phyloP scores from a whole-genome alignment of 2,797 vertebrate species.

The Sebastes baramenuke region DNA sequence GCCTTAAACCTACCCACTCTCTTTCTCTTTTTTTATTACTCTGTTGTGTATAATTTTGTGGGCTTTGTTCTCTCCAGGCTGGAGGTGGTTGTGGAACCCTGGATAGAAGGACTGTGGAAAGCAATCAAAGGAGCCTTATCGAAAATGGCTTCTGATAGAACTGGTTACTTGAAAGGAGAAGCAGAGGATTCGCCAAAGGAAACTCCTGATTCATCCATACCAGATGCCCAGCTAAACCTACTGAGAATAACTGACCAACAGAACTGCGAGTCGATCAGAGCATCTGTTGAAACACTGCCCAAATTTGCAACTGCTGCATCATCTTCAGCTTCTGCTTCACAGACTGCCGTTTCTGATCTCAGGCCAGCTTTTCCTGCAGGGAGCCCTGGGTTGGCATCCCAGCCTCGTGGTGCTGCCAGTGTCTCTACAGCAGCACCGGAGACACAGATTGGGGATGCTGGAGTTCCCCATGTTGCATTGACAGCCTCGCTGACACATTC shows the following conservation, averaged over 20 bases:
- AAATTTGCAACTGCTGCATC: constrained; percentile 42
- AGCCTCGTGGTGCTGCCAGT: background rate
- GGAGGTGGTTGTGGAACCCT: constrained; percentile 94
- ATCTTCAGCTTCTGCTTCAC: constrained; percentile 22
- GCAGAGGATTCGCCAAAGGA: constrained; percentile 7
- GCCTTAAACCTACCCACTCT: background rate
- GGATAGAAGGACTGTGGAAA: constrained; percentile 94
- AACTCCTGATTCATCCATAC: constrained; percentile 13
- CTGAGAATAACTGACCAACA: constrained; percentile 76
- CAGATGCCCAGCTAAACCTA: constrained; percentile 76
- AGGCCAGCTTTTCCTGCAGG: constrained; percentile 32
- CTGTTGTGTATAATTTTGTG: background rate
- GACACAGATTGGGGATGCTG: constrained; percentile 7
- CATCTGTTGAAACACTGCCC: constrained; percentile 23
- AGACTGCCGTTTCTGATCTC: constrained; percentile 38
- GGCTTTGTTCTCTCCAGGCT: constrained; percentile 78
- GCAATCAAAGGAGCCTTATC: constrained; percentile 83
- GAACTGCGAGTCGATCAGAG: constrained; percentile 17
- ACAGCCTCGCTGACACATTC: constrained; percentile 84
- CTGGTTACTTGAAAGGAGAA: background rate
- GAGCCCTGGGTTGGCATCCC: constrained; percentile 8
- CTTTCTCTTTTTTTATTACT: background rate
- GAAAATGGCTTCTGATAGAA: constrained; percentile 74
- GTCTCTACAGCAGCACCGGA: constrained; percentile 31
- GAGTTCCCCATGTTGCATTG: background rate